Evolutionary conservation across 2,113 vertebrate genomes (phyloP).

Genomic region (Corvus hawaiiensis): DNA sequence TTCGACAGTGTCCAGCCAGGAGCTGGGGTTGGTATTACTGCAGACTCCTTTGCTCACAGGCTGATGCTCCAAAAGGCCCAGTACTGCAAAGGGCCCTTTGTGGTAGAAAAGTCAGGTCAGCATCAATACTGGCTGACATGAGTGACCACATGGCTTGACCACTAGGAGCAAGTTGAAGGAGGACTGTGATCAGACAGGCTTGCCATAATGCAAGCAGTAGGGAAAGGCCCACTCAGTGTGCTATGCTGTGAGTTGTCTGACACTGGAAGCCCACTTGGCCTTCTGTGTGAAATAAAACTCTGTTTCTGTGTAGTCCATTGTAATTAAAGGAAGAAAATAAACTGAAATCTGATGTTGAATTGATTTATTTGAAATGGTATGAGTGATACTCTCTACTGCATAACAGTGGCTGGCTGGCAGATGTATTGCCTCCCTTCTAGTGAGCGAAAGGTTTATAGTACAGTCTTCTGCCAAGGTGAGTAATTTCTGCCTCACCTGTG

Average conservation of each 20-base stretch:
- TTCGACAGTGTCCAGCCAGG: not conserved
- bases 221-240: not conserved
- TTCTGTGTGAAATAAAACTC: fast-evolving
- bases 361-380: not conserved
- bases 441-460: not conserved
- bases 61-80: not conserved
- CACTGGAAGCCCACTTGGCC: not conserved
- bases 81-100: not conserved
- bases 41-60: not conserved
- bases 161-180: not conserved
- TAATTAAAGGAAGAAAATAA: not conserved
- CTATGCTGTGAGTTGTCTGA: not conserved
- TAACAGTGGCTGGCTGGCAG: not conserved
- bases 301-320: not conserved
- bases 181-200: not conserved
- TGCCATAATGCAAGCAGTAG: not conserved
- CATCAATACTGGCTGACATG: not conserved
- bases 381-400: not conserved
- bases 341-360: not conserved
- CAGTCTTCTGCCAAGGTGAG: not conserved
- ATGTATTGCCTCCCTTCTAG: not conserved
- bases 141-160: not conserved
- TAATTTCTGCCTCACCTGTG: not conserved
- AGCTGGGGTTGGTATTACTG: not conserved
- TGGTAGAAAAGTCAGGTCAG: not conserved